Evolutionary conservation across 2,113 vertebrate species (phyloP).

Genomic region (Crypturellus undulatus): DNA sequence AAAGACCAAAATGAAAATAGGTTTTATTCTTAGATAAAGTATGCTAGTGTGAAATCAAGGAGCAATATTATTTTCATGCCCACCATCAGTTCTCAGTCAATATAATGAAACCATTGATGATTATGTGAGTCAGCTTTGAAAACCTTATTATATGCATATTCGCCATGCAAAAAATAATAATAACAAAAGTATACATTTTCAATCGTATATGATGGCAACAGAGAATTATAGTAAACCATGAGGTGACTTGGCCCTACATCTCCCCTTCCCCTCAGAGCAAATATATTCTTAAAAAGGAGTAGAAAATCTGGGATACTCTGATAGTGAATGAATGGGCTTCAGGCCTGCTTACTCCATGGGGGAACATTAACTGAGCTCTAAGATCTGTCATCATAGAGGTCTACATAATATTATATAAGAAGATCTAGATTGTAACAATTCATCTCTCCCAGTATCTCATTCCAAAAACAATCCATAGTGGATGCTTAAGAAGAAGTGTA

Average conservation of each 20-base stretch:
- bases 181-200: not conserved
- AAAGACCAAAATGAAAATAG: not conserved
- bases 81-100: not conserved
- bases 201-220: not conserved
- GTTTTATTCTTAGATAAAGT: not conserved
- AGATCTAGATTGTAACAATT: not conserved
- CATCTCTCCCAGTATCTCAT: not conserved
- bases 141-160: not conserved
- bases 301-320: not conserved
- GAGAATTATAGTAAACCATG: not conserved
- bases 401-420: not conserved
- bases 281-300: not conserved
- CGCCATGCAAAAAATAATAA: not conserved
- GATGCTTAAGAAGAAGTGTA: not conserved
- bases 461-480: not conserved
- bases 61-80: not conserved
- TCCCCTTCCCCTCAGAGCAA: not conserved
- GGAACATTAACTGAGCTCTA: not conserved
- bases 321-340: not conserved
- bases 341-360: not conserved
- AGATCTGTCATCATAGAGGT: not conserved
- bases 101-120: not conserved
- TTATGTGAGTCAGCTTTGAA: not conserved
- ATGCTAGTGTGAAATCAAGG: not conserved
- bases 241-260: not conserved